Evolutionary conservation across 2,113 vertebrate species (phyloP).

Genomic region (Australoheros scitulus): DNA sequence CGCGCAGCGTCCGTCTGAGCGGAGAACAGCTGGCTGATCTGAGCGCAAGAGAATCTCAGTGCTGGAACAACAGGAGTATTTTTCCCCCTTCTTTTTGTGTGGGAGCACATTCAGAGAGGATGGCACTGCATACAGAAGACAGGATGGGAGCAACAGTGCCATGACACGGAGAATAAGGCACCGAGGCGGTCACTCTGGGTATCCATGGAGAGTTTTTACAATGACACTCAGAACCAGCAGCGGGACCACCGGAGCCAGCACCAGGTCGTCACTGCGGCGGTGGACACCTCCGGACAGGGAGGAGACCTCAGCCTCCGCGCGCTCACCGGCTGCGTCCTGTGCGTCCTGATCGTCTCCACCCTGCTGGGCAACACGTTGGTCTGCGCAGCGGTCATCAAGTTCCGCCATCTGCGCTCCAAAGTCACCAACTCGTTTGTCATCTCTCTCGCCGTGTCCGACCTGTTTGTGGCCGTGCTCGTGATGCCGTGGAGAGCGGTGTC

Average conservation of each 20-base stretch:
- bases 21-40: background rate
- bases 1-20: background rate
- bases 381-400: constrained; percentile 76
- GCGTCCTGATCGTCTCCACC: constrained; percentile 81
- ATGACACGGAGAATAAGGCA: background rate
- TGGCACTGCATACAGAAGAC: too few relatives aligned
- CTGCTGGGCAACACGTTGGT: constrained; percentile 81
- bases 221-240: constrained; percentile 1
- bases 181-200: background rate
- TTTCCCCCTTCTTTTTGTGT: too few relatives aligned
- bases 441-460: constrained; percentile 82
- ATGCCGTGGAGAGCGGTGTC: constrained; percentile 85
- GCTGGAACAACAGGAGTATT: background rate
- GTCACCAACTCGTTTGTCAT: constrained; percentile 85
- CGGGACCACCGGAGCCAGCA: background rate
- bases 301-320: constrained; percentile 59
- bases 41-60: background rate
- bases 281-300: constrained; percentile 2
- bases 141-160: background rate
- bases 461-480: constrained; percentile 83
- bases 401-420: constrained; percentile 80
- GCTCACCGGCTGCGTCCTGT: constrained; percentile 80
- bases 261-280: constrained; percentile 34
- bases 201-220: constrained; percentile 57
- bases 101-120: too few relatives aligned